A percentile compares a stretch with the other conserved stretches of the same genome.
These are phyloP conservation scores for Argyresthia goedartella DNA, from an alignment of 2,888 invertebrate genomes.

Conservation along the genomic window DNA sequence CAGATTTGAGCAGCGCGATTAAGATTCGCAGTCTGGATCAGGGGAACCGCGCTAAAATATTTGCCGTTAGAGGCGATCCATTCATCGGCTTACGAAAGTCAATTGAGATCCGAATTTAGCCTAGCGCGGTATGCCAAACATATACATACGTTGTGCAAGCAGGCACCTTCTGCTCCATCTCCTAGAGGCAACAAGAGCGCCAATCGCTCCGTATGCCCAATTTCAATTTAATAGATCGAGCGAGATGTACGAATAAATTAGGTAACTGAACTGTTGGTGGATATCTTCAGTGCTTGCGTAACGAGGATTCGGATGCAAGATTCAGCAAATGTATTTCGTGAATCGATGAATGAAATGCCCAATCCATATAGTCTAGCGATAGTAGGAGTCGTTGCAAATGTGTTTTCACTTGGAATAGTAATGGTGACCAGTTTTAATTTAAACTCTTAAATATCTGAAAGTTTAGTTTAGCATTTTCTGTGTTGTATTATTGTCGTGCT, in stretches of 20 bases:
- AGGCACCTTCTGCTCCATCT: slow-evolving; percentile 9
- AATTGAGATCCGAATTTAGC: slow-evolving; percentile 55
- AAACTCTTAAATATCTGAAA: too few relatives aligned
- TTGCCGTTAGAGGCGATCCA: slow-evolving; percentile 36
- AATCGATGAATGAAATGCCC: neutral
- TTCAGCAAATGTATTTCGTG: neutral
- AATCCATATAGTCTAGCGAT: neutral
- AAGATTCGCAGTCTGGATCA: too few relatives aligned
- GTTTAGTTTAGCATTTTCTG: too few relatives aligned
- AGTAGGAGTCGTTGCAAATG: too few relatives aligned
- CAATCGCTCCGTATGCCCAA: slow-evolving; percentile 12
- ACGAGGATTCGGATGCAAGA: slow-evolving; percentile 2
- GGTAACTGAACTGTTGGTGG: too few relatives aligned
- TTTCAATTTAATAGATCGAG: slow-evolving; percentile 9
- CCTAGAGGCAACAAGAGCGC: slow-evolving; percentile 7
- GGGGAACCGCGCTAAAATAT: slow-evolving; percentile 23
- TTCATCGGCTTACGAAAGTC: slow-evolving; percentile 52
- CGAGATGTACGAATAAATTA: slow-evolving; percentile 3
- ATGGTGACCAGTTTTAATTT: too few relatives aligned
- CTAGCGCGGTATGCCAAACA: slow-evolving; percentile 40
- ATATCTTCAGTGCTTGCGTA: neutral
- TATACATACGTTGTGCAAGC: slow-evolving; percentile 25
- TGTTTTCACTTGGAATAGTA: too few relatives aligned
- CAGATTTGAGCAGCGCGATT: too few relatives aligned
- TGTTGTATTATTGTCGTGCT: too few relatives aligned